Evolutionary conservation across 2,113 vertebrate species (phyloP).

Genomic region (Anarhynchus alexandrinus): DNA sequence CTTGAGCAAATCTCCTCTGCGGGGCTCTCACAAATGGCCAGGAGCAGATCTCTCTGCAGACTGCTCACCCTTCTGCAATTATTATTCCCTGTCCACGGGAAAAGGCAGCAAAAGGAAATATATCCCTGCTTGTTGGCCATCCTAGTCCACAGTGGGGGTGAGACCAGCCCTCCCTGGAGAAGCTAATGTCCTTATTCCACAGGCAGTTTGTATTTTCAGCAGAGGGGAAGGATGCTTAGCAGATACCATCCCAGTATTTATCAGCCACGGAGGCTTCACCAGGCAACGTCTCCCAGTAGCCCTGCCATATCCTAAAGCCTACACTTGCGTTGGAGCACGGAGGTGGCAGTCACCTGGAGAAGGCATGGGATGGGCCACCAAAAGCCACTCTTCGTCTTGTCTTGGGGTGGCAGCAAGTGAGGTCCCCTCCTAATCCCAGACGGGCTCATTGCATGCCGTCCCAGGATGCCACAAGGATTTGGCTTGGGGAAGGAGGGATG

Average conservation of each 20-base stretch:
- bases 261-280: not conserved
- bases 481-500: not conserved
- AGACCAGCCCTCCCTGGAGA: not conserved
- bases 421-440: fast-evolving
- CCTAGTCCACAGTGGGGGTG: fast-evolving
- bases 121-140: not conserved
- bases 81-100: fast-evolving
- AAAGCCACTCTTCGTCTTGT: fast-evolving
- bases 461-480: not conserved
- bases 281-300: not conserved
- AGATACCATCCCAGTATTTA: not conserved
- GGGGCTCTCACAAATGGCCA: not conserved
- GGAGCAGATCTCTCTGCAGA: not conserved
- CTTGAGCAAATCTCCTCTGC: not conserved
- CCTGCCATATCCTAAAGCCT: not conserved
- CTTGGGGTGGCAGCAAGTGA: not conserved
- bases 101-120: not conserved
- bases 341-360: not conserved
- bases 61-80: not conserved
- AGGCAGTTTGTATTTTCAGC: not conserved
- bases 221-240: not conserved
- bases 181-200: not conserved
- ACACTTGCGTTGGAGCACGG: fast-evolving
- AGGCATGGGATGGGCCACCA: not conserved
- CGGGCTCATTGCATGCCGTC: fast-evolving